Evolutionary conservation across 2,113 vertebrate species (phyloP), one percentile per base, ranked within the genome.

Genomic region (Castor canadensis): DNA sequence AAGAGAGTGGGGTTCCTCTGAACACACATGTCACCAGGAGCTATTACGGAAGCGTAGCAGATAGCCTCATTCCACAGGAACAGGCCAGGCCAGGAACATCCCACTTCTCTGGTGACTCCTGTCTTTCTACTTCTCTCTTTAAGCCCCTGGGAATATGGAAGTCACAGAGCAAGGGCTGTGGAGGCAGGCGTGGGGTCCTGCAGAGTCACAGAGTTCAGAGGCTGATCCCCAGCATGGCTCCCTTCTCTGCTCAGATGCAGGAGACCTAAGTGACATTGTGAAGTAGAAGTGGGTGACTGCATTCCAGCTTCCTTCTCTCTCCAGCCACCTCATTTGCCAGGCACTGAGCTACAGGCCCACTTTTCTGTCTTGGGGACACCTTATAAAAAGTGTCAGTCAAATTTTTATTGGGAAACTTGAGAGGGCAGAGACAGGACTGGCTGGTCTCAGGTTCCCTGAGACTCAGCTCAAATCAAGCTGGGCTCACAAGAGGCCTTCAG

Each of bases 21-120:
- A 9, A 0, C 0, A 6, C 5, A 0, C 0, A 10, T 0, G 9
- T 24, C 52, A 1, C 47, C 0, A 0, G 0, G 24, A 8, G 35
- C 26, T 1, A 30, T 0, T 0, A 6, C 0, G 8, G 43, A n/a
- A 49, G 49, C 19, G 30, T 35, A 8, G 2, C 7, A 5, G 58
- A 9, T 19, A 20, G 2, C 22, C 24, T 40, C 67, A 72, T 16
- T 16, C 3, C 28, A 0, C 80, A 43, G 1, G 0, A 52, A 7
- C 10, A 45, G 38, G 22, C 1, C 1, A 32, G 22, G 9, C 13
- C 7, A 38, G 72, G 38, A 38, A 1, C 2, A 4, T 15, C 49
- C 22, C 22, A 0, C 30, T 28, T 30, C 2, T 22, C 0, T n/a
- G 15, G 45, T 0, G 24, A 19, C 7, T 17, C 58, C 8, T 47